These are phyloP conservation scores for Anthrax anthrax DNA, from an alignment of 2,888 invertebrate species.

Conservation along the genomic window DNA sequence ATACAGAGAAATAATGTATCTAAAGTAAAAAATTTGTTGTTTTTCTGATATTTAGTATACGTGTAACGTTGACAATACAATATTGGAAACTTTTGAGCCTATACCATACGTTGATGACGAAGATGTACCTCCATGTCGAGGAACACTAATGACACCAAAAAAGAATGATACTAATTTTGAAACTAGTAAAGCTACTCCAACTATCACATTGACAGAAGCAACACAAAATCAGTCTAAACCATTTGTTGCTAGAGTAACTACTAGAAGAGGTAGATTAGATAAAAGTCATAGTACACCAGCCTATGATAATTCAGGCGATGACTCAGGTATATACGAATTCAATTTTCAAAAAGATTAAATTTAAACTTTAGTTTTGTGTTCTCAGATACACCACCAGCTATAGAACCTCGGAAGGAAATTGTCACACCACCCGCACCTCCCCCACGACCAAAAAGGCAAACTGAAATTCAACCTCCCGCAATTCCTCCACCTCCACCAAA, in stretches of 20 bases:
- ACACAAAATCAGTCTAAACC: slow-evolving; percentile 7
- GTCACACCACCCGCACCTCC: slow-evolving; percentile 34
- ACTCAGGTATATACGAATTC: slow-evolving; percentile 14
- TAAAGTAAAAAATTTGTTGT: not conserved
- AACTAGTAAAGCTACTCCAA: not conserved
- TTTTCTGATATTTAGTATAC: slow-evolving; percentile 9
- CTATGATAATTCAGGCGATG: slow-evolving; percentile 45
- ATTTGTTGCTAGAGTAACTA: slow-evolving; percentile 10
- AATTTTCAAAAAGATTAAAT: not conserved
- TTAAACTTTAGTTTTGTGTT: no score
- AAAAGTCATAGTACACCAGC: slow-evolving; percentile 74
- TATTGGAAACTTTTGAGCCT: slow-evolving; percentile 33
- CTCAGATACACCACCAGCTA: slow-evolving; percentile 31
- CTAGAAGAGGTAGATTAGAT: slow-evolving; percentile 46
- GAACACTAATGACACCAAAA: not conserved
- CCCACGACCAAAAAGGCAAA: slow-evolving; percentile 30
- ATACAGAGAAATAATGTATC: not conserved
- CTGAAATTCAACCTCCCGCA: slow-evolving; percentile 26
- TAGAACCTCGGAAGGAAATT: slow-evolving; percentile 33
- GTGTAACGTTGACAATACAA: slow-evolving; percentile 32
- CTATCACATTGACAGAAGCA: not conserved
- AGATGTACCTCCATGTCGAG: slow-evolving; percentile 10
- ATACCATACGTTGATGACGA: slow-evolving; percentile 35
- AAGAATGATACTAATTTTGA: not conserved
- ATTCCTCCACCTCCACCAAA: slow-evolving; percentile 32